Evolutionary conservation across 2,113 vertebrate genomes (phyloP).

Genomic region (Jacana jacana): DNA sequence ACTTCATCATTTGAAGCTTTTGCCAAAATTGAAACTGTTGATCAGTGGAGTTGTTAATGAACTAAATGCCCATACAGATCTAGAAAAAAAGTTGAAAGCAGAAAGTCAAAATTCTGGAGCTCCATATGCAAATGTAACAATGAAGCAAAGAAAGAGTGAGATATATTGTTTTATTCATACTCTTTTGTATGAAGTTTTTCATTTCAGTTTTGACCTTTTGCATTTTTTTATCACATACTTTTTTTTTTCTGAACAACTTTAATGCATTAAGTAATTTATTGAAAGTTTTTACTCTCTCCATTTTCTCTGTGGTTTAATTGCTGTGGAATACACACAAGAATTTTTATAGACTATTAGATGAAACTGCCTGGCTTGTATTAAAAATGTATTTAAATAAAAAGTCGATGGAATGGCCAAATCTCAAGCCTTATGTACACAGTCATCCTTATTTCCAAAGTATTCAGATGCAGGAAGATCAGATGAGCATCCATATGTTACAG

Average conservation of each 20-base stretch:
- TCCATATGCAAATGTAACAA: neutral
- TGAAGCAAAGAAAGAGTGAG: neutral
- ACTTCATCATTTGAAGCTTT: neutral
- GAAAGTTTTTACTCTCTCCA: neutral
- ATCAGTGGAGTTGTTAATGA: neutral
- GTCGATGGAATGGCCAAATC: neutral
- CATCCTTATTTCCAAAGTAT: neutral
- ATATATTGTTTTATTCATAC: neutral
- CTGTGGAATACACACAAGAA: neutral
- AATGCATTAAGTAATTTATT: neutral
- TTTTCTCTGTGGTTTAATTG: neutral
- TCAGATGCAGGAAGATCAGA: neutral
- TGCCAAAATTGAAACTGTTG: neutral
- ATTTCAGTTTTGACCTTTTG: neutral
- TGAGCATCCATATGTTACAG: neutral
- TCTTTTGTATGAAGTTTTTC: neutral
- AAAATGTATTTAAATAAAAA: neutral
- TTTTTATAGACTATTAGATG: neutral
- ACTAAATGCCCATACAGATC: neutral
- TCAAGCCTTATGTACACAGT: neutral
- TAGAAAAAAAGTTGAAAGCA: neutral
- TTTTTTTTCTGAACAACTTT: neutral
- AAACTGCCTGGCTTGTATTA: neutral
- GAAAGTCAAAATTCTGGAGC: neutral
- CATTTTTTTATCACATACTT: neutral